These are phyloP conservation scores for Drosophila lacicola DNA, from an alignment of 2,888 invertebrate genomes.

Conservation along the genomic window DNA sequence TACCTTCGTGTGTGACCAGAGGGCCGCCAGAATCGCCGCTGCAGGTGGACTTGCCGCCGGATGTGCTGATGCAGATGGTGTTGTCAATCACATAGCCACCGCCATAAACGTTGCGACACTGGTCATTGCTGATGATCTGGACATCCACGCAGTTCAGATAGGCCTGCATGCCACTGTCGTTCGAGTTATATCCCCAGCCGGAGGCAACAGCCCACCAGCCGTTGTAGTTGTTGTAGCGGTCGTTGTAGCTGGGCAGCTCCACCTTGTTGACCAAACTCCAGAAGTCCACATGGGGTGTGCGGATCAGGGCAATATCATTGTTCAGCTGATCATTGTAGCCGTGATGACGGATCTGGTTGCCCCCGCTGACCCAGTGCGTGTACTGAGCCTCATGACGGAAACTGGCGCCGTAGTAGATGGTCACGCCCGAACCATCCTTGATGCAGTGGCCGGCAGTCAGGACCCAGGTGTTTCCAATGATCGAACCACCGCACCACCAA, in stretches of 20 bases:
- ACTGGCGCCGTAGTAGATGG: conserved; percentile 64
- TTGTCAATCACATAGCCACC: conserved; percentile 21
- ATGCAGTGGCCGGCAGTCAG: conserved; percentile 81
- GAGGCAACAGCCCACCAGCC: conserved; percentile 54
- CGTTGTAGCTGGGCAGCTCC: conserved; percentile 51
- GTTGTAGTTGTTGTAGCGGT: conserved; percentile 50
- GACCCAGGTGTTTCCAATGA: conserved; percentile 74
- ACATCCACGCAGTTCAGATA: conserved; percentile 81
- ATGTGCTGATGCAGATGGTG: conserved; percentile 66
- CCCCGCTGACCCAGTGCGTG: conserved; percentile 57
- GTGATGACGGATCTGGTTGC: conserved; percentile 57
- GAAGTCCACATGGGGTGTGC: conserved; percentile 62
- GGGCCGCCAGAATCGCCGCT: conserved; percentile 81
- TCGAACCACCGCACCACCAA: conserved; percentile 72
- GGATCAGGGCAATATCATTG: conserved; percentile 63
- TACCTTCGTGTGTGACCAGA: conserved; percentile 58
- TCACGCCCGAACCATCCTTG: conserved; percentile 48
- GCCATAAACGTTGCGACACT: conserved; percentile 66
- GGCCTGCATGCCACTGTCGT: conserved; percentile 56
- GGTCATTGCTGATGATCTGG: conserved; percentile 77
- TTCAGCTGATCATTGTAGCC: conserved; percentile 54
- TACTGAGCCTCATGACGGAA: conserved; percentile 60
- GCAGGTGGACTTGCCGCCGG: conserved; percentile 65
- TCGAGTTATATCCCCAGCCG: conserved; percentile 73
- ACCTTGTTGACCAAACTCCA: conserved; percentile 46